phyloP scores from a whole-genome alignment of 2,888 invertebrate species.

The Sicus ferrugineus region DNA sequence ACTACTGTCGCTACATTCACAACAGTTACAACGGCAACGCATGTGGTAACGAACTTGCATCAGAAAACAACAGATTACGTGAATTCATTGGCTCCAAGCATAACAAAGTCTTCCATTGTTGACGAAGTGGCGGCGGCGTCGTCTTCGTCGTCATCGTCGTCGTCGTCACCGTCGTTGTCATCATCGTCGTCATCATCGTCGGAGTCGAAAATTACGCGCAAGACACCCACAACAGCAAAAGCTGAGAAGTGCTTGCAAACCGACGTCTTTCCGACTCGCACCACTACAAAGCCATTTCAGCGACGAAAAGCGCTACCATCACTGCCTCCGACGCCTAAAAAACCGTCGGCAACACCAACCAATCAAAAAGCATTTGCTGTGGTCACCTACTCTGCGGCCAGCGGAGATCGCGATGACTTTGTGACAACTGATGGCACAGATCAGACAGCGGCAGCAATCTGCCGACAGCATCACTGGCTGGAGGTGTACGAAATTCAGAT shows the following conservation, averaged over 20 bases:
- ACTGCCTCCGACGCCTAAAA: neutral
- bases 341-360: neutral
- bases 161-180: too few relatives aligned
- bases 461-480: conserved; percentile 59
- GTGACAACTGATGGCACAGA: conserved; percentile 38
- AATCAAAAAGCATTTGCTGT: conserved; percentile 23
- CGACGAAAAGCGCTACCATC: conserved; percentile 20
- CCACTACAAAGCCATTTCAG: conserved; percentile 11
- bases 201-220: too few relatives aligned
- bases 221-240: conserved; percentile 8
- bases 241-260: conserved; percentile 18
- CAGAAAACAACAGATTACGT: neutral
- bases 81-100: conserved; percentile 31
- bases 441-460: conserved; percentile 47
- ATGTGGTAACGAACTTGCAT: neutral
- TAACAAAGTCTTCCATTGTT: conserved; percentile 42
- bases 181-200: too few relatives aligned
- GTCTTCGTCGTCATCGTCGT: too few relatives aligned
- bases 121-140: conserved; percentile 18
- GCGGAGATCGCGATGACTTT: conserved; percentile 40
- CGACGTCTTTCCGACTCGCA: too few relatives aligned
- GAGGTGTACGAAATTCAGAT: conserved; percentile 45
- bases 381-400: conserved; percentile 14
- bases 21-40: conserved; percentile 13
- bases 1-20: conserved; percentile 4